These are phyloP conservation scores for Albula glossodonta DNA, from an alignment of 2,113 vertebrate species.

Conservation along the genomic window DNA sequence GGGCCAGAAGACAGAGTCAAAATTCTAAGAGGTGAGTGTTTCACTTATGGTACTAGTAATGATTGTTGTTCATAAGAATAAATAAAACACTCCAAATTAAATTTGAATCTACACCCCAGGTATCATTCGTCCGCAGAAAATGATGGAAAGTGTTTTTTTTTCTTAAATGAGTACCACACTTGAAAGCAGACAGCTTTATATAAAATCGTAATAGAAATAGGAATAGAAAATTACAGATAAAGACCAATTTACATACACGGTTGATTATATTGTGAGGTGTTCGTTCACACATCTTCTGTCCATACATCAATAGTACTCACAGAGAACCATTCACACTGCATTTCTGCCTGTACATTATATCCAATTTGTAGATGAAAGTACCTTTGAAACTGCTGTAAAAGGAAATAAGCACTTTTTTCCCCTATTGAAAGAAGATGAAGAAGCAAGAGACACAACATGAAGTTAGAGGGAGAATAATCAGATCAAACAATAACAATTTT, in stretches of 20 bases:
- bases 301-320: constrained; percentile 55
- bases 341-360: constrained; percentile 56
- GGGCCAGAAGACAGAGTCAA: too few relatives aligned
- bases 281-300: constrained; percentile 10
- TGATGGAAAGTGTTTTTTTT: not conserved
- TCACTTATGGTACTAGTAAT: too few relatives aligned
- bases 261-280: constrained; percentile 15
- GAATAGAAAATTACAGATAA: not conserved
- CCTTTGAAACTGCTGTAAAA: constrained; percentile 59
- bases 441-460: constrained; percentile 42
- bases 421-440: constrained; percentile 44
- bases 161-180: not conserved
- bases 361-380: constrained; percentile 63
- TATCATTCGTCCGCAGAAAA: not conserved
- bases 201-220: not conserved
- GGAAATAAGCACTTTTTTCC: constrained; percentile 52
- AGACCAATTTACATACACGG: not conserved
- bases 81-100: too few relatives aligned
- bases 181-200: not conserved
- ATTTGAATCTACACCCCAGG: too few relatives aligned
- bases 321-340: constrained; percentile 49
- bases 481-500: constrained; percentile 65
- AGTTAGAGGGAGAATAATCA: constrained; percentile 43
- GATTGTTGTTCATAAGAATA: too few relatives aligned
- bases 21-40: too few relatives aligned